Base-by-base conservation (phyloP, 1,140 invertebrate species). In the Ceratina japonica region DNA sequence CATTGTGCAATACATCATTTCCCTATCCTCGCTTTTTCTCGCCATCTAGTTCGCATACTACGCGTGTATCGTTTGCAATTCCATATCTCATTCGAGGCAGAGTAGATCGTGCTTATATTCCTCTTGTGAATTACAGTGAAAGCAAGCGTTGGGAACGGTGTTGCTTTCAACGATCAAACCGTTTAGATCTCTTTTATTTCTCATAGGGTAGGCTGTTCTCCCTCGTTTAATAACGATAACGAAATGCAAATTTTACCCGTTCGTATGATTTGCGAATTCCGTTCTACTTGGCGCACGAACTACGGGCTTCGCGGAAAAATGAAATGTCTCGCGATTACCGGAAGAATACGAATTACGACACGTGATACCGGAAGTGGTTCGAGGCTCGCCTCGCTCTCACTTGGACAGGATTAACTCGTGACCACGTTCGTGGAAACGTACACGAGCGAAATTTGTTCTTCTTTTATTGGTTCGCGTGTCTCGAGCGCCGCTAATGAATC, bases 41-140 rank as follows among this genome's bases (percentile, higher is more conserved):
- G 37, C 37, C 10, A 44, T 44, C 37, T 44, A 37, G 4, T 69
- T n/a, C 5, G 2, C 8, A 37, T n/a, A 18, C 16, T n/a, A 18
- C 16, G 5, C 22, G 31, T 61, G 54, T n/a, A 56, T 16, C 54
- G n/a, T 37, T 52, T 52, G 8, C n/a, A 54, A 72, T 71, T 15
- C 3, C 2, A 20, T n/a, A 62, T 78, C 72, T 56, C 52, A 20
- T 56, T 49, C 66, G 37, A 44, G 15, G 16, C 49, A 24, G n/a
- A 54, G 27, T n/a, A 54, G 24, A 63, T 49, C 54, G 49, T 77
- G 24, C 58, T 78, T 78, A 44, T 78, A 44, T 78, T 59, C 62
- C 75, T 20, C 52, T 12, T 7, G 4, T n/a, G 69, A 78, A 78
- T 63, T 24, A 12, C 75, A 56, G 75, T 78, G 75, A 78, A 78